Evolutionary conservation across 2,797 vertebrate species (phyloP).

Genomic region (Acipenser oxyrinchus): DNA sequence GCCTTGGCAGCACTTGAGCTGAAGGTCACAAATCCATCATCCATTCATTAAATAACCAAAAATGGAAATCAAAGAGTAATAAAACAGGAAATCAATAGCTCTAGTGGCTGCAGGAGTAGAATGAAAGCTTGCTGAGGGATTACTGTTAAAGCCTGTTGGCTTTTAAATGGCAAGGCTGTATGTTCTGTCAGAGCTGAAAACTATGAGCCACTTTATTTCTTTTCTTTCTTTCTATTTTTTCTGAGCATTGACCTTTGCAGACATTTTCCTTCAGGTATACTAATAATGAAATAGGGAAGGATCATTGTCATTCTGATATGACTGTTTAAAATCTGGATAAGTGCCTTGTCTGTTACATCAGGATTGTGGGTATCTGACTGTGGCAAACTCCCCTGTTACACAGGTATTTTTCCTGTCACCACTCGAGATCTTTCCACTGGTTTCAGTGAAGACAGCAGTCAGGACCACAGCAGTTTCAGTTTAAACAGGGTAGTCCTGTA

Average conservation of each 20-base stretch:
- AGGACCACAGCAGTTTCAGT: too few relatives aligned
- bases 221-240: constrained; percentile 43
- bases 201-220: constrained; percentile 28
- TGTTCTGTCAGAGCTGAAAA: constrained; percentile 37
- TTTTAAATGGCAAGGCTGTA: constrained; percentile 64
- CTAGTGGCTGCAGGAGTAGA: constrained; percentile 47
- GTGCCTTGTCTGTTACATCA: constrained; percentile 8
- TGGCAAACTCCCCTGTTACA: not conserved
- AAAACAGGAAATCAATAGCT: constrained; percentile 52
- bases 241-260: constrained; percentile 55
- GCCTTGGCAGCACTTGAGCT: constrained; percentile 29
- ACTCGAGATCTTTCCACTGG: too few relatives aligned
- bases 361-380: constrained; percentile 11
- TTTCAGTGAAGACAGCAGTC: too few relatives aligned
- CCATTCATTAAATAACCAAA: constrained; percentile 61
- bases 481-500: too few relatives aligned
- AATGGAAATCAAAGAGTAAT: constrained; percentile 65
- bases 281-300: constrained; percentile 32
- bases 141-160: constrained; percentile 47
- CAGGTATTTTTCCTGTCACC: too few relatives aligned
- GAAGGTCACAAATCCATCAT: constrained; percentile 67
- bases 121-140: constrained; percentile 50
- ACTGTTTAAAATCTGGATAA: constrained; percentile 16
- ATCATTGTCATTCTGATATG: constrained; percentile 2
- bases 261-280: constrained; percentile 52